These are phyloP conservation scores for Albula glossodonta DNA, from an alignment of 2,113 vertebrate species.

Conservation along the genomic window DNA sequence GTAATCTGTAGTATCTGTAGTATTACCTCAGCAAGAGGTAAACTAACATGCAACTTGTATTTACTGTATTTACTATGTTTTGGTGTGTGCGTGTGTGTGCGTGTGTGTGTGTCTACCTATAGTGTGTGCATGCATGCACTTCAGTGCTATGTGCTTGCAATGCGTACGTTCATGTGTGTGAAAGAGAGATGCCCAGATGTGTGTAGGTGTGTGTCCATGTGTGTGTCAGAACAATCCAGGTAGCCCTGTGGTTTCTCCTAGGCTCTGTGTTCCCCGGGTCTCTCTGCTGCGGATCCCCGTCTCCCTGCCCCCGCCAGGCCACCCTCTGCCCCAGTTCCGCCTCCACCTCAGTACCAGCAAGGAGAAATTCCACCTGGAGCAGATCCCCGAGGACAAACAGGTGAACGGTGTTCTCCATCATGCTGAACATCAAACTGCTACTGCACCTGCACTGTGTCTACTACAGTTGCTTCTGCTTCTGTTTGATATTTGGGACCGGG, in stretches of 20 bases:
- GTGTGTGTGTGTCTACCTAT: neutral
- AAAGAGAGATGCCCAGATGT: too few species aligned
- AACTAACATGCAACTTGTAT: too few species aligned
- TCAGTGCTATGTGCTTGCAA: too few species aligned
- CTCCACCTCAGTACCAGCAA: neutral
- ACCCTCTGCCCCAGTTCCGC: constrained; percentile 12
- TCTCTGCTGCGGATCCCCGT: constrained; percentile 24
- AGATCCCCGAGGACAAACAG: constrained; percentile 8
- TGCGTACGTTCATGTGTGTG: too few species aligned
- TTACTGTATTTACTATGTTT: neutral
- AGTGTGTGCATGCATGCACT: too few species aligned
- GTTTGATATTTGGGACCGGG: too few species aligned
- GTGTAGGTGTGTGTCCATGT: neutral
- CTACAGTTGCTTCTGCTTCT: too few species aligned
- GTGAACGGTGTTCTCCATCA: neutral
- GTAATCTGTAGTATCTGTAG: too few species aligned
- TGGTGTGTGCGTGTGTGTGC: neutral
- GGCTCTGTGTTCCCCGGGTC: constrained; percentile 28
- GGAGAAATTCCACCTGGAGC: constrained; percentile 11
- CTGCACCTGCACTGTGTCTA: neutral
- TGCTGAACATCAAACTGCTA: neutral
- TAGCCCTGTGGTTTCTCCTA: neutral
- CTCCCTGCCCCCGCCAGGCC: neutral
- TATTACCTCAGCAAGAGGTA: too few species aligned
- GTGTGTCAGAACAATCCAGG: neutral